A percentile compares a stretch with the other conserved stretches of the same genome.
Conservation (phyloP, 1,140 invertebrate genomes). For the Berghia stephanieae region DNA sequence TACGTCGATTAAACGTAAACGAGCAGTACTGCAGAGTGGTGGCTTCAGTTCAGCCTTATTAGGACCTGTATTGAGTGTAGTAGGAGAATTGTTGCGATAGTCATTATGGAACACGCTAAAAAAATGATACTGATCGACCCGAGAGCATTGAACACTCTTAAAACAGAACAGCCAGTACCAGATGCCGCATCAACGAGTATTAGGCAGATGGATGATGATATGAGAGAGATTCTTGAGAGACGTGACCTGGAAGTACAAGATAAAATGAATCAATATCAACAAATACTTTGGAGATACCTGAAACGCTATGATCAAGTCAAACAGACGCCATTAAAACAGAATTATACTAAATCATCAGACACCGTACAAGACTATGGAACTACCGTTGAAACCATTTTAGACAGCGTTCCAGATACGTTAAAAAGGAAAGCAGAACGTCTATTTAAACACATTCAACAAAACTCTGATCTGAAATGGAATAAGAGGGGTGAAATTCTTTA, state of each 20-base stretch:
- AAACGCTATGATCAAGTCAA: background rate
- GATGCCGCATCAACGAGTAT: background rate
- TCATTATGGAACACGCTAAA: conserved; percentile 5
- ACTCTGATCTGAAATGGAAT: conserved; percentile 11
- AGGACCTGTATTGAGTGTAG: background rate
- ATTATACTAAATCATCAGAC: background rate
- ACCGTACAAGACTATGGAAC: background rate
- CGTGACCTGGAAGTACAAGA: background rate
- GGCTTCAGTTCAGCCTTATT: conserved; percentile 10
- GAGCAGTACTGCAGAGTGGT: conserved; percentile 18
- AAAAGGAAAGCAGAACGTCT: conserved; percentile 18
- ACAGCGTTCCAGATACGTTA: conserved; percentile 18
- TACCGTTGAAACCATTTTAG: background rate
- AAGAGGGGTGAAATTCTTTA: background rate
- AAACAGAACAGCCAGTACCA: background rate
- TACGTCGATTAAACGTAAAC: background rate
- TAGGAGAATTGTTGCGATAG: background rate
- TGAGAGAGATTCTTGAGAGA: conserved; percentile 5
- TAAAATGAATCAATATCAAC: background rate
- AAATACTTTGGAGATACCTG: background rate
- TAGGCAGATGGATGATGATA: conserved; percentile 5
- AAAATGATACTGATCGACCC: too few species aligned
- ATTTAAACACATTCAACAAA: background rate
- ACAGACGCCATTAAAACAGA: background rate
- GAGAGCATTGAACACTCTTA: background rate